Evolutionary conservation across 2,888 invertebrate species (phyloP).

Genomic region (Zaprionus bogoriensis): DNA sequence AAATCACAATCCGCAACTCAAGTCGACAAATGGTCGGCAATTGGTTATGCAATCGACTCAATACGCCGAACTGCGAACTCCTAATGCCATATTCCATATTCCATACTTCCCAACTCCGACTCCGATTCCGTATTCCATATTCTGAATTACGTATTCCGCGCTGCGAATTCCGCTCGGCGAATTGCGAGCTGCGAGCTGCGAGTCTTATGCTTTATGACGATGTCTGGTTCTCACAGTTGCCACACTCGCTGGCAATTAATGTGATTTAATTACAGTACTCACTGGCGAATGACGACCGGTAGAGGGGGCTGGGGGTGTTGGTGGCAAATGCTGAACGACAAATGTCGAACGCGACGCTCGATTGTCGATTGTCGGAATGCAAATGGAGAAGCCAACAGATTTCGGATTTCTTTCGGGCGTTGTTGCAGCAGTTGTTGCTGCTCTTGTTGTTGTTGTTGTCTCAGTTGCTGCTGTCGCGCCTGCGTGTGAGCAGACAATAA

Average conservation of each 20-base stretch:
- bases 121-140: neutral
- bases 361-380: slow-evolving; percentile 22
- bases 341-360: slow-evolving; percentile 7
- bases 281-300: neutral
- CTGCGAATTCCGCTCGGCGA: slow-evolving; percentile 25
- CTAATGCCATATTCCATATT: slow-evolving; percentile 6
- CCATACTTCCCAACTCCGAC: slow-evolving; percentile 10
- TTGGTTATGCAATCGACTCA: slow-evolving; percentile 47
- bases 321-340: slow-evolving; percentile 5
- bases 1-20: slow-evolving; percentile 16
- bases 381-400: slow-evolving; percentile 57
- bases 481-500: slow-evolving; percentile 62
- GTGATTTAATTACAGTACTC: slow-evolving; percentile 64
- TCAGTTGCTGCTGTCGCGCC: slow-evolving; percentile 33
- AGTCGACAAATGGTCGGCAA: slow-evolving; percentile 54
- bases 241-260: slow-evolving; percentile 58
- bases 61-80: slow-evolving; percentile 13
- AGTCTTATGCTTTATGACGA: slow-evolving; percentile 15
- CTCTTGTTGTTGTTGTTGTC: neutral
- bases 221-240: slow-evolving; percentile 63
- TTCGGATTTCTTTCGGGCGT: slow-evolving; percentile 13
- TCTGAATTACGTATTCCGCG: slow-evolving; percentile 4
- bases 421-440: too few species aligned
- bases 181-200: slow-evolving; percentile 16
- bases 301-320: too few species aligned